Evolutionary conservation across 2,888 invertebrate species (phyloP).

Genomic region (Yponomeuta sedellus): DNA sequence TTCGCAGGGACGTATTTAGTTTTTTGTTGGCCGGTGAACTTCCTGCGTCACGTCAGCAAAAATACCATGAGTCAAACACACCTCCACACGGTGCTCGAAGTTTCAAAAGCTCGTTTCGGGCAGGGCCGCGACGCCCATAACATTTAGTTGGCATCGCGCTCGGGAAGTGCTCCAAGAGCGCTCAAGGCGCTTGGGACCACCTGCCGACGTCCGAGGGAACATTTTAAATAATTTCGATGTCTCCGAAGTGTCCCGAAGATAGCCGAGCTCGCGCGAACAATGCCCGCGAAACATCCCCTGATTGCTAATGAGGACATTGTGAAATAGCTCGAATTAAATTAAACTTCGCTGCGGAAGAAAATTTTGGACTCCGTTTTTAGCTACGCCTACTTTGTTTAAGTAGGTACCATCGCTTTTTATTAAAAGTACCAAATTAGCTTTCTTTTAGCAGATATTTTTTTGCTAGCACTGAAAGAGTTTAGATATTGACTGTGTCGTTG

Average conservation of each 20-base stretch:
- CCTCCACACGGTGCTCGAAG: constrained; percentile 4
- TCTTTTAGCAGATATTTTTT: not conserved
- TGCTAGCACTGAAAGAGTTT: not conserved
- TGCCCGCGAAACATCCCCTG: constrained; percentile 61
- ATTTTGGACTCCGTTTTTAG: constrained; percentile 6
- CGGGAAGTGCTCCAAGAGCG: constrained; percentile 9
- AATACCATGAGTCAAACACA: not conserved
- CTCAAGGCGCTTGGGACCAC: constrained; percentile 37
- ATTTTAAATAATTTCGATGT: constrained; percentile 63
- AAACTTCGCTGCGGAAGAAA: constrained; percentile 14
- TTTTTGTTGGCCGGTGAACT: constrained; percentile 21
- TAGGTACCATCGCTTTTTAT: not conserved
- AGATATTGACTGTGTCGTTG: too few relatives aligned
- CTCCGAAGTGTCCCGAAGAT: constrained; percentile 35
- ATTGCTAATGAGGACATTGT: constrained; percentile 71
- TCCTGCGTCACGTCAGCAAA: not conserved
- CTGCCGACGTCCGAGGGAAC: constrained; percentile 46
- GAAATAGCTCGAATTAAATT: constrained; percentile 45
- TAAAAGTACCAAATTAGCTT: not conserved
- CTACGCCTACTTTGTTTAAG: not conserved
- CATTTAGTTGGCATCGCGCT: constrained; percentile 10
- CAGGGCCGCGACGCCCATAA: not conserved
- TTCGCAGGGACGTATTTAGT: constrained; percentile 2
- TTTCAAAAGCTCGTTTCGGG: constrained; percentile 6
- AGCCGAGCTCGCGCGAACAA: constrained; percentile 60